Evolutionary conservation across 2,888 invertebrate genomes (phyloP), one percentile per base, ranked within the genome.

Genomic region (Perizoma flavofasciatum): DNA sequence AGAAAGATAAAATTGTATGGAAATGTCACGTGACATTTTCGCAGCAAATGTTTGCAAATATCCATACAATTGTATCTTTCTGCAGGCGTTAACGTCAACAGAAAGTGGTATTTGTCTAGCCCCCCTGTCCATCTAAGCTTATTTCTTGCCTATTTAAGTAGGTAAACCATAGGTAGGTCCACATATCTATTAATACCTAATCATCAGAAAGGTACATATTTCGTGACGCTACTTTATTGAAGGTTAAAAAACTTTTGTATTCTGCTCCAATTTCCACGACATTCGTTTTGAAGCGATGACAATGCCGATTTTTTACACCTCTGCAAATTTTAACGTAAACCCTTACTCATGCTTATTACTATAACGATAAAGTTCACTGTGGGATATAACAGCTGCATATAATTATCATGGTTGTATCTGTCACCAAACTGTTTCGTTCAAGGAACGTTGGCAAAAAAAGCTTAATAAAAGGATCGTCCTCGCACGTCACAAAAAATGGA

Each of bases 401-500:
- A 7, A 11, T 59, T 43, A 69, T 61, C 55, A 39, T 72, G 50
- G 71, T 70, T 53, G 56, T 55, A 55, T 49, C 59, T 65, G 69
- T 72, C 67, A 67, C 71, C 66, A 71, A 73, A 63, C 63, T 63
- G 67, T 66, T 68, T 55, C 56, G 60, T 72, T 73, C 66, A 73
- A 74, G 69, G 70, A 74, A 78, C 77, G 79, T 79, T 79, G 76
- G 74, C 70, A 77, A 82, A 83, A n/a, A 83, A 84, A 82, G 73
- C 45, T 46, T 63, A 70, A 77, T 72, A 76, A 79, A 80, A 70
- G 77, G 71, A 71, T 67, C 65, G 75, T 80, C 79, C 78, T 79
- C 76, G 75, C 74, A 77, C 74, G 70, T 73, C 79, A 79, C 79
- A 79, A 82, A 83, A 83, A 84, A 83, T 64, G 49, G 72, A 63